Conservation (phyloP, 2,797 vertebrate species). For the Manis crassicaudata region DNA sequence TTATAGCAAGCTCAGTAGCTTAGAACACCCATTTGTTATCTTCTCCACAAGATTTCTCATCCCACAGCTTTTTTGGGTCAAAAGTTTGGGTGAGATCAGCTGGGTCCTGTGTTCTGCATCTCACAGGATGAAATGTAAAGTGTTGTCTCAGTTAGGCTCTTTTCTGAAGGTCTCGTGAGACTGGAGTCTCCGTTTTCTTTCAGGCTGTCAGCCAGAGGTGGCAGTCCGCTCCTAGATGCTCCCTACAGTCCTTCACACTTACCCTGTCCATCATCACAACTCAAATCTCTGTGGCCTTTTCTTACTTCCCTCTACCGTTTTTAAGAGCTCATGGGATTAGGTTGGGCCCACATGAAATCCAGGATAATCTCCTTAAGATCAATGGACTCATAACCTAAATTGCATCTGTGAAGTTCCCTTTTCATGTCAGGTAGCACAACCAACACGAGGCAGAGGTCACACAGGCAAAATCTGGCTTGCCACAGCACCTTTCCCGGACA, state of each 20-base stretch:
- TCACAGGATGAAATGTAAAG: background rate
- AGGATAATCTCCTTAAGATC: background rate
- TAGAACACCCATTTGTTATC: background rate
- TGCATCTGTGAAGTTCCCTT: background rate
- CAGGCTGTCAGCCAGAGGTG: background rate
- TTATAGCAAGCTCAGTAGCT: background rate
- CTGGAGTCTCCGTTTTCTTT: background rate
- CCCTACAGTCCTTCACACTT: background rate
- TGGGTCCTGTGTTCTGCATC: background rate
- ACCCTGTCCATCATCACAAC: background rate
- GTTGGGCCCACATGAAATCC: background rate
- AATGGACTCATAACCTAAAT: background rate
- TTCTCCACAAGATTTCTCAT: background rate
- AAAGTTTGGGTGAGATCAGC: background rate
- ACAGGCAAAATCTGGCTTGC: background rate
- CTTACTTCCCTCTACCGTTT: background rate
- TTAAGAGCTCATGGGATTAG: background rate
- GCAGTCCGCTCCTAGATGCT: background rate
- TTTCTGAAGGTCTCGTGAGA: background rate
- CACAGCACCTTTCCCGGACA: background rate
- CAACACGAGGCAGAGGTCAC: background rate
- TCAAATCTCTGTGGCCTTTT: background rate
- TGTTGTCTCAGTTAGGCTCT: background rate
- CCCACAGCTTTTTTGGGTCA: background rate
- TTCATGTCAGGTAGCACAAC: background rate